Percentiles rank a stretch among this genome's conserved stretches.
These are phyloP conservation scores for Mesochorus sp. DNA, from an alignment of 2,888 invertebrate species.

Conservation along the genomic window DNA sequence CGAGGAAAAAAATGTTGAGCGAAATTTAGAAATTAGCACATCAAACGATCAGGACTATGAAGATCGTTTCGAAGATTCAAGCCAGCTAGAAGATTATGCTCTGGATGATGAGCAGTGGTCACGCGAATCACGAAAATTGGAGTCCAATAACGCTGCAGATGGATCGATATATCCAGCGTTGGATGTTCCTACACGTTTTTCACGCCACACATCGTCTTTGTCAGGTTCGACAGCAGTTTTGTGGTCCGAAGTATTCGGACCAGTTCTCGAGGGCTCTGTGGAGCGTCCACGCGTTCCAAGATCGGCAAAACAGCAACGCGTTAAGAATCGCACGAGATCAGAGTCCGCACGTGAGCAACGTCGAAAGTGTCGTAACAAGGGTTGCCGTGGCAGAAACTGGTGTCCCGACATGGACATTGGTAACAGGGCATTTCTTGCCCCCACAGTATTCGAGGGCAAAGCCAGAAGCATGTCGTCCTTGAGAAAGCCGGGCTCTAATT, in stretches of 20 bases:
- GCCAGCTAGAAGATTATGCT: conserved; percentile 51
- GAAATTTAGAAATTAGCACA: not conserved
- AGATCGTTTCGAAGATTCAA: conserved; percentile 63
- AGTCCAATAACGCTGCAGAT: conserved; percentile 18
- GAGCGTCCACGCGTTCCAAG: conserved; percentile 68
- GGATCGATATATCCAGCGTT: conserved; percentile 53
- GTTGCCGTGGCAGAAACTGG: conserved; percentile 76
- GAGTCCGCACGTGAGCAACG: conserved; percentile 78
- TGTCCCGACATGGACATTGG: conserved; percentile 86
- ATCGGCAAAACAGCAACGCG: conserved; percentile 70
- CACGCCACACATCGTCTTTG: conserved; percentile 66
- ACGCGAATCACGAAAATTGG: conserved; percentile 39
- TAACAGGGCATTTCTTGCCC: conserved; percentile 86
- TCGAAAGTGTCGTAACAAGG: conserved; percentile 75
- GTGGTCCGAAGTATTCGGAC: conserved; percentile 57
- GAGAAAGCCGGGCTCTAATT: conserved; percentile 84
- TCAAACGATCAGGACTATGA: conserved; percentile 36
- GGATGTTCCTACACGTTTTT: conserved; percentile 48
- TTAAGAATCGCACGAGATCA: conserved; percentile 71
- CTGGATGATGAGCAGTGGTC: conserved; percentile 51
- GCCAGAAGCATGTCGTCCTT: conserved; percentile 86
- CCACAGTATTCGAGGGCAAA: conserved; percentile 87
- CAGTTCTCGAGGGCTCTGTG: conserved; percentile 56
- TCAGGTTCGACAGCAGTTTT: conserved; percentile 52
- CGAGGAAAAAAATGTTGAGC: not conserved